Base-by-base conservation (phyloP, 2,113 vertebrate species). In the Dolichallabes microphthalmus region DNA sequence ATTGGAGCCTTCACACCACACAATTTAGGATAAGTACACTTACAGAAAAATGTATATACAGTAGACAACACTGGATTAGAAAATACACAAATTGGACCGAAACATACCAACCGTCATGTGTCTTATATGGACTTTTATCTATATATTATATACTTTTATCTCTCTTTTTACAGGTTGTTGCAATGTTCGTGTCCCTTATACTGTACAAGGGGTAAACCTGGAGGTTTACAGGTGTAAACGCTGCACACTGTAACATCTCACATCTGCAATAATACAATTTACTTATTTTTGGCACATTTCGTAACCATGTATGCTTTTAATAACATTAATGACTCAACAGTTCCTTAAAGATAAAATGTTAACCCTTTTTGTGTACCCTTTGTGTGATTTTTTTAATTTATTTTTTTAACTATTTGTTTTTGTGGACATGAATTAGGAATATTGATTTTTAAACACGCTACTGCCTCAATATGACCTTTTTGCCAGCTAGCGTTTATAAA, bases 1-100 rank as follows among this genome's bases (percentile, higher is more conserved):
- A 94, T 2, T 32, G 64, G 9, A 39, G 25, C 58, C 14, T 2
- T 19, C 14, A 35, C 60, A 80, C 57, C 30, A 45, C 19, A 68
- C 27, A 7, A 14, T 60, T 79, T 8, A 0, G 2, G n/a, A 77
- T 35, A 9, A 17, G 30, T 80, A 22, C 13, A 1, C 27, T 64
- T 9, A 27, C 25, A 25, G 3, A 50, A 27, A 35, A 71, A 71
- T 35, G 22, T 5, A 45, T 10, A 14, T 68, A 35, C 32, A 35
- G 32, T 35, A 32, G 6, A 32, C 30, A 9, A 7, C 13, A 15
- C 66, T 35, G 66, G 66, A 68, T 35, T 22, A 45, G 66, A 35
- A 66, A 66, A 30, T n/a, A 4, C 63, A 27, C n/a, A 27, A 14
- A 68, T 32, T 15, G 2, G 2, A 8, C 64, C 30, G 5, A 32